Conservation (phyloP, 2,113 vertebrate genomes). For the Dipodomys ordii region DNA sequence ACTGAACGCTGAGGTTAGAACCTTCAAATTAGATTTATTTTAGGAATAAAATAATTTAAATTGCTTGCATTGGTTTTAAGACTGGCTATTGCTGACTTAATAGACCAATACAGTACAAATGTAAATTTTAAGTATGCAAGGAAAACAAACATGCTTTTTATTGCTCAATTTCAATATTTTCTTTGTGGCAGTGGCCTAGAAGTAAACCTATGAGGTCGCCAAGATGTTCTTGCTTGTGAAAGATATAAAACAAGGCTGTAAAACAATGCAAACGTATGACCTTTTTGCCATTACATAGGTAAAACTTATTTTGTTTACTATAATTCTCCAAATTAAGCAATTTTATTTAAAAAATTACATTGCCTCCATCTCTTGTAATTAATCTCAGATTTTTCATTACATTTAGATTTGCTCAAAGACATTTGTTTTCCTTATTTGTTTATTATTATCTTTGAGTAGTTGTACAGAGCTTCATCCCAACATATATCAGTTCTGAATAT, state of each 20-base stretch:
- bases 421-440: too few species aligned
- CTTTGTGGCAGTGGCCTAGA: background rate
- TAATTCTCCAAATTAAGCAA: background rate
- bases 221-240: background rate
- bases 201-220: background rate
- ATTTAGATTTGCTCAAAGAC: background rate
- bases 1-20: too few species aligned
- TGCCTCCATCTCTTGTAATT: background rate
- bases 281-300: background rate
- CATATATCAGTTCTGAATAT: too few species aligned
- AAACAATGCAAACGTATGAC: background rate
- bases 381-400: background rate
- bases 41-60: background rate
- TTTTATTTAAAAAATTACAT: background rate
- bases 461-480: too few species aligned
- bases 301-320: background rate
- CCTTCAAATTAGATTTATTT: too few species aligned
- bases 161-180: background rate
- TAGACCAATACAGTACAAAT: background rate
- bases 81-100: background rate
- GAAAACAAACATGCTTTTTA: background rate
- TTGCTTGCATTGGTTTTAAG: background rate
- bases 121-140: background rate
- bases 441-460: too few species aligned
- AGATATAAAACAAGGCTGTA: background rate